Evolutionary conservation across 2,797 vertebrate species (phyloP), one percentile per base, ranked within the genome.

Genomic region (Ataeniobius toweri): DNA sequence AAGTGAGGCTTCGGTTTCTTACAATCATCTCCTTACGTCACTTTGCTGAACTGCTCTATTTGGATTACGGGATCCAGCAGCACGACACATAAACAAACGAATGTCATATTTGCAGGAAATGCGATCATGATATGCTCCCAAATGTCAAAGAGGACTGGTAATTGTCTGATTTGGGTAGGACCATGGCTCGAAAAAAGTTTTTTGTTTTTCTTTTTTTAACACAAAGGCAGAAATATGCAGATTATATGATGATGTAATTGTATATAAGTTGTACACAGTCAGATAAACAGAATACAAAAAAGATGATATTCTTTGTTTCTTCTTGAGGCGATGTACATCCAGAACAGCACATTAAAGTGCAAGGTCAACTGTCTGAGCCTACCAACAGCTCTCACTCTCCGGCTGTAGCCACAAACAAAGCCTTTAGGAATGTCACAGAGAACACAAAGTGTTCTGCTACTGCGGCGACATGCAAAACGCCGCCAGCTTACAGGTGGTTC

Each of bases 261-360:
- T 93, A 93, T 83, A 93, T 92, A 93, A 8, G 16, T 82, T 95
- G 94, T 95, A 94, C 61, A 95, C 90, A 95, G 53, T 65, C 80
- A 71, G 79, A 83, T 83, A 85, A 80, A 71, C 61, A 77, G 77
- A 82, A 77, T 80, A 74, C 85, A 80, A 76, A 61, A 61, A 80
- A 79, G 51, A 78, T 74, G 73, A 83, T 81, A 75, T 85, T 73
- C 61, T 84, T 82, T 81, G 46, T 51, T 70, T 55, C 58, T 68
- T 78, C 81, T 80, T 80, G 81, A 88, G 87, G 70, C 63, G 59
- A 85, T 0, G n/a, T 36, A 1, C 63, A 28, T 82, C 28, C 36
- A 41, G 76, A 63, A 53, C 73, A 76, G 41, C 28, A 16, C 36
- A 16, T 14, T 18, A 7, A 59, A 0, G 69, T 58, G 61, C 10